These are phyloP conservation scores for Protonemura montana DNA, from an alignment of 2,888 invertebrate species.

Conservation along the genomic window DNA sequence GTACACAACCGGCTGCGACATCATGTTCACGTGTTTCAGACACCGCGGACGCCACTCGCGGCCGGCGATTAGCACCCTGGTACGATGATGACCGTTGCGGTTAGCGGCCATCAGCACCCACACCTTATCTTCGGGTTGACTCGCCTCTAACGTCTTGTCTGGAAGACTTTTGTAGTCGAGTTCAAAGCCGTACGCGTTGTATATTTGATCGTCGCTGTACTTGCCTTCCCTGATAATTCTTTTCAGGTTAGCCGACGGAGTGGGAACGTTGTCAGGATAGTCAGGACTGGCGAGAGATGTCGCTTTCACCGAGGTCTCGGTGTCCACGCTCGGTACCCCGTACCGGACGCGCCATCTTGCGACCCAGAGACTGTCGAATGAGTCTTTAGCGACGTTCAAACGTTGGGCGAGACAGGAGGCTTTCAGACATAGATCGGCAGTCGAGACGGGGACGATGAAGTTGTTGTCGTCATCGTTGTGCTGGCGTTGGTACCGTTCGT, in stretches of 20 bases:
- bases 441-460: neutral
- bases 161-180: constrained; percentile 59
- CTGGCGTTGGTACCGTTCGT: constrained; percentile 49
- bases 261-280: constrained; percentile 33
- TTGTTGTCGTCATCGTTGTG: neutral
- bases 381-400: constrained; percentile 43
- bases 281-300: neutral
- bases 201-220: constrained; percentile 58
- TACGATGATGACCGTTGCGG: constrained; percentile 60
- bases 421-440: constrained; percentile 43
- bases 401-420: constrained; percentile 47
- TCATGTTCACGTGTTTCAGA: constrained; percentile 60
- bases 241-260: neutral
- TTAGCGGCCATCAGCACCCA: constrained; percentile 61
- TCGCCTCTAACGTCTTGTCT: constrained; percentile 42
- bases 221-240: constrained; percentile 52
- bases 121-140: constrained; percentile 51
- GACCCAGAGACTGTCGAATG: constrained; percentile 48
- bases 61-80: constrained; percentile 60
- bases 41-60: constrained; percentile 60
- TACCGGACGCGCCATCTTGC: constrained; percentile 50
- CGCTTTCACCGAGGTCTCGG: neutral
- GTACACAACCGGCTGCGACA: constrained; percentile 62
- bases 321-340: constrained; percentile 44
- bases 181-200: constrained; percentile 58